phyloP scores from a whole-genome alignment of 2,797 vertebrate species.

The Scomberomorus guttatus region DNA sequence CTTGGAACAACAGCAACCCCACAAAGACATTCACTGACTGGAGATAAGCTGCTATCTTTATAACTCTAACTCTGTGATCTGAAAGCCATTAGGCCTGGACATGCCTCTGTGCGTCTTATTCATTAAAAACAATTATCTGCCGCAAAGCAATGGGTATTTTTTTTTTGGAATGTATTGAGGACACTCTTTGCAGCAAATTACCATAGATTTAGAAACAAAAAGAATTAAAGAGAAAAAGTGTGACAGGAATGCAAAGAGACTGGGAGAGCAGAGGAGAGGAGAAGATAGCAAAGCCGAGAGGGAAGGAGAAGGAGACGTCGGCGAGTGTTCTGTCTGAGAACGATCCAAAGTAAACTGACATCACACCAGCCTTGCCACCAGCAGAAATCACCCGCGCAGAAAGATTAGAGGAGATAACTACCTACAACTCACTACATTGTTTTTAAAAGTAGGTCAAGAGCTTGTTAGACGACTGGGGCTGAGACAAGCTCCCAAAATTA shows the following conservation, averaged over 20 bases:
- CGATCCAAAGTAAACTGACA: constrained; percentile 74
- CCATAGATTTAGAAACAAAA: constrained; percentile 39
- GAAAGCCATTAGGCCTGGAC: constrained; percentile 65
- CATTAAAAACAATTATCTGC: constrained; percentile 72
- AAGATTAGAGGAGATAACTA: constrained; percentile 72
- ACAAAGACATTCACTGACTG: constrained; percentile 68
- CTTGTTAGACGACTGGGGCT: constrained; percentile 45
- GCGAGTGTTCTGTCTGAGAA: constrained; percentile 62
- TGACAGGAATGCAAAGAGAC: neutral
- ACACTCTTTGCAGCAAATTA: constrained; percentile 47
- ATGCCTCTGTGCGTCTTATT: constrained; percentile 67
- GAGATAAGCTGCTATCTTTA: constrained; percentile 74
- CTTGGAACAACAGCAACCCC: constrained; percentile 59
- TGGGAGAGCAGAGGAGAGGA: constrained; percentile 1
- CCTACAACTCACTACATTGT: constrained; percentile 60
- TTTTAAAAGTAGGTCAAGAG: constrained; percentile 75
- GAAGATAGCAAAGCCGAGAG: constrained; percentile 29
- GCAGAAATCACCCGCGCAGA: constrained; percentile 56
- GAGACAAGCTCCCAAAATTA: constrained; percentile 40
- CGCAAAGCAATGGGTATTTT: constrained; percentile 50
- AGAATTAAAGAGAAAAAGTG: constrained; percentile 17
- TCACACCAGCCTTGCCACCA: constrained; percentile 61
- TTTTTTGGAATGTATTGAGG: constrained; percentile 23
- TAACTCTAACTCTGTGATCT: constrained; percentile 66
- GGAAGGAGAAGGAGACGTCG: constrained; percentile 23